Evolutionary conservation across 1,140 invertebrate genomes (phyloP), one percentile per base, ranked within the genome.

Genomic region (Eufriesea mexicana): DNA sequence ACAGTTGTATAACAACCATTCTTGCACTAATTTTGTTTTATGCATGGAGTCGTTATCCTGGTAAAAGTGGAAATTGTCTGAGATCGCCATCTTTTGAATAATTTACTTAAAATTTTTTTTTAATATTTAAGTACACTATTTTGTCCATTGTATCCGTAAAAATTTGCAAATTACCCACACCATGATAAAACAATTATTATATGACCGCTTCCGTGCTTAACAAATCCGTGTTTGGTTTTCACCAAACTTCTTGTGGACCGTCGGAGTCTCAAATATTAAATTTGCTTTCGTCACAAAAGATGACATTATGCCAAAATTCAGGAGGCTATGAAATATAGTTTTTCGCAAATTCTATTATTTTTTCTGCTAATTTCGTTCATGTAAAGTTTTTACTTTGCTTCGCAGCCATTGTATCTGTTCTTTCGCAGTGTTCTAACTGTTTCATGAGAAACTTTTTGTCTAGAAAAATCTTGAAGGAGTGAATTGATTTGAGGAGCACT

Each of bases 31-130:
- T 25, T 73, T 28, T 20, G 88, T 70, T 18, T 87, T 91, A 68
- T 94, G 90, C 67, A 93, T 93, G 20, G 90, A 89, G 80, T 92
- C 91, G 61, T 91, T 91, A 59, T 93, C 90, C 42, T 93, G 88
- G 20, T 74, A 49, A 87, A n/a, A n/a, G n/a, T n/a, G n/a, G n/a
- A n/a, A n/a, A n/a, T n/a, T n/a, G n/a, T n/a, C n/a, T n/a, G n/a
- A 70, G 91, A 93, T 54, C 79, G 78, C 83, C 80, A 89, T 71
- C 74, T 90, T 89, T 64, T 67, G n/a, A 35, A 86, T 86, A 81
- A 86, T 85, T 73, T 70, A 49, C 70, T 72, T 72, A 35, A 88
- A 72, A 86, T 91, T 87, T 16, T 86, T 42, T 84, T 84, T 83
- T 14, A 87, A 92, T 89, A 51, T 84, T 68, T 8, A 84, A 62